Evolutionary conservation across 2,888 invertebrate species (phyloP), one percentile per base, ranked within the genome.

Genomic region (Julus scanicus): DNA sequence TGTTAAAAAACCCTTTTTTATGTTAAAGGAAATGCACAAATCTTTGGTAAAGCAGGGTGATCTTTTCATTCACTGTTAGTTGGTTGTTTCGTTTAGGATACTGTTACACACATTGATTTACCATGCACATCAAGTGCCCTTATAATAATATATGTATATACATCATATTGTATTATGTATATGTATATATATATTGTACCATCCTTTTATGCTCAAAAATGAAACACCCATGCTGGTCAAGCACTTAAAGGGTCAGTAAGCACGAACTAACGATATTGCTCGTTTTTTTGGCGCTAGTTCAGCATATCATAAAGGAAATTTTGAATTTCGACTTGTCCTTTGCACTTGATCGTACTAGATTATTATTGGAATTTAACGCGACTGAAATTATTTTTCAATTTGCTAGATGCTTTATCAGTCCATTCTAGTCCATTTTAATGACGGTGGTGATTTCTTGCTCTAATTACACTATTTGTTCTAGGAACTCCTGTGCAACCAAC

Each of bases 41-140:
- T 71, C 84, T 84, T 84, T 84, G 84, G 84, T 84, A 84, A 84
- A 84, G 84, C 84, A 84, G 84, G 84, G 84, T 84, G 84, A 40
- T 84, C 40, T 84, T 48, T 84, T 40, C 48, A 20, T 48, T 48
- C 48, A 84, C 84, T n/a, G 84, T 84, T 84, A 44, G 48, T 48
- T 84, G 84, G 84, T 84, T 84, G 48, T 84, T 84, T 84, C 84
- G 40, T 84, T 40, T 84, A 11, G 84, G 84, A 84, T 40, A 20
- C 44, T 84, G 84, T 84, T 84, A 84, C 1, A 84, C 15, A 84
- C 48, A 84, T 71, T 71, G 71, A 71, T 71, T 71, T 71, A 71
- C 29, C 84, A 84, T 84, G 84, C 84, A 84, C 84, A 84, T 84
- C 44, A 84, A 84, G 84, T 84, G 84, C 84, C 84, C 84, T 84